These are phyloP conservation scores for Brachystomella parvula DNA, from an alignment of 1,140 invertebrate genomes.

Conservation along the genomic window DNA sequence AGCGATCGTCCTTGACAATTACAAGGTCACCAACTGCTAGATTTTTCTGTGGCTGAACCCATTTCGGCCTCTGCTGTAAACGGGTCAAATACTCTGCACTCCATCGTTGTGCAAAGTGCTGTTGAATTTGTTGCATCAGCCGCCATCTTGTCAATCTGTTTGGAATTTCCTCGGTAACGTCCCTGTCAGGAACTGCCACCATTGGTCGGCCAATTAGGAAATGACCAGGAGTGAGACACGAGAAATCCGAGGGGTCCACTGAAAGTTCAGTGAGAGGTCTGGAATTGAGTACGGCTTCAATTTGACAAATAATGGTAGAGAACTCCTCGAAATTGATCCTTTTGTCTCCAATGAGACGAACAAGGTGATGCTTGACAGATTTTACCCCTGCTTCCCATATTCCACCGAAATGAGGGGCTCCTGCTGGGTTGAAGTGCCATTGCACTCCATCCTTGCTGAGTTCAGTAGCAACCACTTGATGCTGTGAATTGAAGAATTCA, in stretches of 20 bases:
- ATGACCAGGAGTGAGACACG: slow-evolving; percentile 10
- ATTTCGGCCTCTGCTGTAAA: no score
- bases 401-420: slow-evolving; percentile 40
- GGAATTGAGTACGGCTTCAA: slow-evolving; percentile 43
- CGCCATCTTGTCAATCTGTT: not conserved
- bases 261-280: slow-evolving; percentile 41
- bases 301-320: slow-evolving; percentile 38
- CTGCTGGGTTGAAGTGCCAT: slow-evolving; percentile 40
- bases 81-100: not conserved
- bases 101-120: not conserved
- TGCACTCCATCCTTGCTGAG: slow-evolving; percentile 18
- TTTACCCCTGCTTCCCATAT: slow-evolving; percentile 41
- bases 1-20: not conserved
- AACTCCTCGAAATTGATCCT: slow-evolving; percentile 40
- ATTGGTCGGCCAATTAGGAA: not conserved
- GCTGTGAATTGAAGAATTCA: not conserved
- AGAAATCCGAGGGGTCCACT: slow-evolving; percentile 38
- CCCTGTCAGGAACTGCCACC: not conserved
- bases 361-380: slow-evolving; percentile 38
- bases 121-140: not conserved
- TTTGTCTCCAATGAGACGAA: slow-evolving; percentile 26
- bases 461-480: not conserved
- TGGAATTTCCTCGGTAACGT: not conserved
- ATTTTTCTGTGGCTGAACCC: not conserved
- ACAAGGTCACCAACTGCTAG: no score